A percentile compares a stretch with the other conserved stretches of the same genome.
Evolutionary conservation across 1,140 invertebrate genomes (phyloP).

Genomic region (Trichonephila clavata): DNA sequence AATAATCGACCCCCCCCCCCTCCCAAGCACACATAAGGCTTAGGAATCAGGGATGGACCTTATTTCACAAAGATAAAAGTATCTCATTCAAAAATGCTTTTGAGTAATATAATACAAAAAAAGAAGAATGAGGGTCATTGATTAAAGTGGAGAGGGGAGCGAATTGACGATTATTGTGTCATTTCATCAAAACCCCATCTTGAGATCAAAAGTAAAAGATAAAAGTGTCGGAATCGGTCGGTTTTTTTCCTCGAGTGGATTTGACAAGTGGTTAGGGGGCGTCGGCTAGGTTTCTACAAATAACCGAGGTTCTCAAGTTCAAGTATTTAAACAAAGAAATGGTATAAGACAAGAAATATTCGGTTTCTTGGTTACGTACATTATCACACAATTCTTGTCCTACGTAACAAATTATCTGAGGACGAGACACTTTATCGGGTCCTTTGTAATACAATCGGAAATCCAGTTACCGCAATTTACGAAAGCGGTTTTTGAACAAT

Average conservation of each 20-base stretch:
- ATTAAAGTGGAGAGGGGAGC: no score
- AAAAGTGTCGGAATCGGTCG: not conserved
- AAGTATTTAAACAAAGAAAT: not conserved
- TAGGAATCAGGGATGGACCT: no score
- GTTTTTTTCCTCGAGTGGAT: not conserved
- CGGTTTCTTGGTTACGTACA: not conserved
- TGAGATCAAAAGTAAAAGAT: not conserved
- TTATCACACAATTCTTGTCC: not conserved
- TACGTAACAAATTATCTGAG: not conserved
- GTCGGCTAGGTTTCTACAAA: conserved; percentile 4
- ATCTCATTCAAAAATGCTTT: no score
- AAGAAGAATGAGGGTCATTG: no score
- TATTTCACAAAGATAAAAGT: no score
- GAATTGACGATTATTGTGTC: not conserved
- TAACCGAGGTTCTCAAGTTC: conserved; percentile 17
- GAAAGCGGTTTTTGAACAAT: not conserved
- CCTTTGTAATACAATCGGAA: not conserved
- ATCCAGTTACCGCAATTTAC: not conserved
- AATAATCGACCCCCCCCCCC: no score
- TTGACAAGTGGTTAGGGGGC: conserved; percentile 1
- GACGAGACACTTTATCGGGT: not conserved
- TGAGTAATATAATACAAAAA: no score
- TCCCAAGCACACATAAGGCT: no score
- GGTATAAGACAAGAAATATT: not conserved
- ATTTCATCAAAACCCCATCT: not conserved